Percentiles rank a stretch among this genome's conserved stretches.
phyloP scores from a whole-genome alignment of 2,797 vertebrate genomes.

The Pseudochaenichthys georgianus region DNA sequence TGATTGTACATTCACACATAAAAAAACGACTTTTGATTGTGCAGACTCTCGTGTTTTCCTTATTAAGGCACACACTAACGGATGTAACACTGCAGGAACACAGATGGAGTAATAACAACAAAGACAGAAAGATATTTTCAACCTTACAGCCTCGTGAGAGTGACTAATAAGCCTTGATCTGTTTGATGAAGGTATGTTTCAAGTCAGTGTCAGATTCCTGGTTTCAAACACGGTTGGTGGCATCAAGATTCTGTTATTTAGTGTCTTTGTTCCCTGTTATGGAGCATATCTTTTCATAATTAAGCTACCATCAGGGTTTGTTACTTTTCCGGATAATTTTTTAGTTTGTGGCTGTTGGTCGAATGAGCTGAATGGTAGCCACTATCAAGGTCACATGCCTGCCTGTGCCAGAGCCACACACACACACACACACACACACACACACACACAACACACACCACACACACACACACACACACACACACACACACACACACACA shows the following conservation, averaged over 20 bases:
- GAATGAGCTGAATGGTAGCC: constrained; percentile 36
- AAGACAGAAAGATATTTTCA: constrained; percentile 39
- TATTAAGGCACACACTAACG: constrained; percentile 27
- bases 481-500: constrained; percentile 24
- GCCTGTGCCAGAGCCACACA: constrained; percentile 33
- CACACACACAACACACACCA: constrained; percentile 19
- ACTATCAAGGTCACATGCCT: constrained; percentile 72
- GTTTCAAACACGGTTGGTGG: no score
- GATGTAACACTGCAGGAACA: constrained; percentile 8
- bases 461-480: constrained; percentile 22
- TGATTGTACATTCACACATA: constrained; percentile 11
- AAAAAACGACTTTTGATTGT: constrained; percentile 12
- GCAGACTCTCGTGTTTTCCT: constrained; percentile 12
- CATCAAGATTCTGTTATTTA: neutral
- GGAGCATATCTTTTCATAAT: neutral
- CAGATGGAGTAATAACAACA: constrained; percentile 7
- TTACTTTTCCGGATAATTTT: neutral
- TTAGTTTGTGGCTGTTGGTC: neutral
- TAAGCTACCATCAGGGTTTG: neutral
- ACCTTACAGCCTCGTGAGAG: constrained; percentile 17
- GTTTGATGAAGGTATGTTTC: neutral
- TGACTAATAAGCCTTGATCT: neutral
- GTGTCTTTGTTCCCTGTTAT: no score
- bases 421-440: constrained; percentile 13
- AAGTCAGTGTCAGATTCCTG: neutral